phyloP scores from a whole-genome alignment of 2,797 vertebrate species.

The Acanthornis magna region DNA sequence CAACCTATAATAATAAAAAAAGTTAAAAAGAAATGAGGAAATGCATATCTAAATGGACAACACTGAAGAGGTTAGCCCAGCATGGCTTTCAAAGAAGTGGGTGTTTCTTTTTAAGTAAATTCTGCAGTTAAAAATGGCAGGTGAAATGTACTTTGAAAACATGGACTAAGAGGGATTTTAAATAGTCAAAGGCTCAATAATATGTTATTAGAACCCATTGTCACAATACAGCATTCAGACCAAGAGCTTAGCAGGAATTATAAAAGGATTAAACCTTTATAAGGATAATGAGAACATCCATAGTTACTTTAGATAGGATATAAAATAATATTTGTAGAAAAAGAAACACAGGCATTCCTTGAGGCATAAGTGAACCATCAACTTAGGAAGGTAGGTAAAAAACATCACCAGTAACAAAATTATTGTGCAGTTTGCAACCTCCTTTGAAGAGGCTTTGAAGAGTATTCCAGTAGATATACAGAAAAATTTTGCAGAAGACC shows the following conservation, averaged over 20 bases:
- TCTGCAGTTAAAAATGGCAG: neutral
- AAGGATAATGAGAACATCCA: constrained; percentile 14
- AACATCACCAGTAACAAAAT: neutral
- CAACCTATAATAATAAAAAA: neutral
- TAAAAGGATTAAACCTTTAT: constrained; percentile 49
- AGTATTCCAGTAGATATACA: neutral
- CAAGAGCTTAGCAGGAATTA: constrained; percentile 43
- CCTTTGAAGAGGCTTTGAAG: neutral
- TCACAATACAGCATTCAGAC: neutral
- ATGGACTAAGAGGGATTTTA: neutral
- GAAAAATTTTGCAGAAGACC: neutral
- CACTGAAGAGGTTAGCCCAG: neutral
- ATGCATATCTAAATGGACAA: neutral
- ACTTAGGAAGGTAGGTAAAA: neutral
- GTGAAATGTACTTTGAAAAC: neutral
- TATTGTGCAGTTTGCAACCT: neutral
- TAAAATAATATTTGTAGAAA: neutral
- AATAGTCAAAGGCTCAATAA: constrained; percentile 2
- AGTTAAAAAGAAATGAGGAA: neutral
- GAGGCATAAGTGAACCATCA: neutral
- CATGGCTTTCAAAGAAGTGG: neutral
- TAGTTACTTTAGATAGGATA: constrained; percentile 29
- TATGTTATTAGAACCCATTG: neutral
- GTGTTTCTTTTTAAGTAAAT: neutral
- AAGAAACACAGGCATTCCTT: neutral